Conservation (phyloP, 2,888 invertebrate genomes). For the Sinodicranocentrus sp. region DNA sequence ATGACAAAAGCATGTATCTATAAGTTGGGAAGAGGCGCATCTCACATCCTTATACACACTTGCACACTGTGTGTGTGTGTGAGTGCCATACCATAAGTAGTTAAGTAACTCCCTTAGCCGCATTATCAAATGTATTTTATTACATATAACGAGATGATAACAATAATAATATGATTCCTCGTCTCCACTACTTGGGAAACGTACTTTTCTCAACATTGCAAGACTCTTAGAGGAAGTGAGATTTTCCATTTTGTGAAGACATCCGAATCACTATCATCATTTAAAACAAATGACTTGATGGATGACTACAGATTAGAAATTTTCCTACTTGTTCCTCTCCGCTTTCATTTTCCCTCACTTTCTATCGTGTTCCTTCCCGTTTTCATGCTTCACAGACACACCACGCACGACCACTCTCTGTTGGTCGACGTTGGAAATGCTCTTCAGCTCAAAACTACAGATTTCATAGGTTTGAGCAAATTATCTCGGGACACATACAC, state of each 20-base stretch:
- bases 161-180: constrained; percentile 62
- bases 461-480: constrained; percentile 38
- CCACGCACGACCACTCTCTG: too few relatives aligned
- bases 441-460: too few relatives aligned
- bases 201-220: not conserved
- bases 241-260: constrained; percentile 68
- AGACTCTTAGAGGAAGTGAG: constrained; percentile 49
- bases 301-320: constrained; percentile 71
- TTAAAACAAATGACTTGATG: constrained; percentile 71
- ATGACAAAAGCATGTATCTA: constrained; percentile 59
- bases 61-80: too few relatives aligned
- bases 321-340: constrained; percentile 66
- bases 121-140: constrained; percentile 67
- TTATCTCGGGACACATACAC: constrained; percentile 38
- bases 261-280: constrained; percentile 69
- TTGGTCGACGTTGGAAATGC: too few relatives aligned
- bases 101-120: constrained; percentile 36
- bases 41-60: not conserved
- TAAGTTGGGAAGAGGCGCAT: not conserved
- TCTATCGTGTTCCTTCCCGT: constrained; percentile 53
- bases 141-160: constrained; percentile 67
- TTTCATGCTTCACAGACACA: not conserved
- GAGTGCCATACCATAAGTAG: too few relatives aligned
- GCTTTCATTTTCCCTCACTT: constrained; percentile 60
- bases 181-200: not conserved